Evolutionary conservation across 2,797 vertebrate species (phyloP), one percentile per base, ranked within the genome.

Genomic region (Spinus pinus): DNA sequence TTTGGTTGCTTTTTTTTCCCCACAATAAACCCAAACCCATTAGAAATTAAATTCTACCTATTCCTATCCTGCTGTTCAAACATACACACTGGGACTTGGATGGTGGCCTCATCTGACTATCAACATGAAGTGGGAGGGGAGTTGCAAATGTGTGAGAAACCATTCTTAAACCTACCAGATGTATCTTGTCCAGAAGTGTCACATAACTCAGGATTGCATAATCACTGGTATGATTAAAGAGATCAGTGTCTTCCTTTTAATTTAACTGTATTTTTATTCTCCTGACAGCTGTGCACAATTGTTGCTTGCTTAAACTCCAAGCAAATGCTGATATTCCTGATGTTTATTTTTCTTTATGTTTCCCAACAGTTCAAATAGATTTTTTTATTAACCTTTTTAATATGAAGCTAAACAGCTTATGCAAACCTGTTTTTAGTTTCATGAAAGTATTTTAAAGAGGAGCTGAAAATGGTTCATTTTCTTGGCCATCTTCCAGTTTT

Each of bases 251-350:
- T 96, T 97, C 91, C 95, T 97, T 98, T 98, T 97, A 94, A 98
- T 98, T 97, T 64, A 50, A 57, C 95, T 97, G 96, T 97, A 97
- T 98, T 99, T 98, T 98, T 97, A 96, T 96, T 90, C 72, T 80
- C 90, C 89, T 97, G 97, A 97, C 99, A 99, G 98, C 99, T 99
- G 98, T 96, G 79, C 96, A 95, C 98, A 98, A 98, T 96, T 98
- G 98, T 97, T 96, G 95, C 96, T 97, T 91, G 73, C 94, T 96
- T 86, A 74, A 93, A 95, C 91, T 96, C 93, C 77, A 90, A 78
- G 88, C 66, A 96, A 97, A 98, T 94, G 96, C 97, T 97, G 95
- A 81, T 79, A 37, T 84, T 75, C 82, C 96, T 95, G 67, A 77
- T 93, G 90, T 98, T 98, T 98, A 97, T 98, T 99, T 99, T 98